These are phyloP conservation scores for Lutjanus campechanus DNA, from an alignment of 2,797 vertebrate species.

Conservation along the genomic window DNA sequence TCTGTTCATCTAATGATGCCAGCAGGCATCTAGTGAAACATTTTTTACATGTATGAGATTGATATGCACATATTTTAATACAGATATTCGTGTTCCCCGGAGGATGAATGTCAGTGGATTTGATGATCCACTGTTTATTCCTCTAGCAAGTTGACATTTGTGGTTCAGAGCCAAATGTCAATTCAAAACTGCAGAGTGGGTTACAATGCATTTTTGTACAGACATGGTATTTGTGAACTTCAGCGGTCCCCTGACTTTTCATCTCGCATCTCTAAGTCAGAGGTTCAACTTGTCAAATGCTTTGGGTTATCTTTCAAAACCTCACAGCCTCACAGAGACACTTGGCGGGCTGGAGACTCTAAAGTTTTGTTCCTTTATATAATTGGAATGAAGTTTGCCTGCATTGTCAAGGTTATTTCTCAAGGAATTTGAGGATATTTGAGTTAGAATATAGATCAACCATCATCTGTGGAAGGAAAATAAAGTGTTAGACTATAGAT, in stretches of 20 bases:
- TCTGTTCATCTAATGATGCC: background rate
- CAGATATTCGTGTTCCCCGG: background rate
- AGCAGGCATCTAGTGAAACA: background rate
- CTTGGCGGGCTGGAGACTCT: background rate
- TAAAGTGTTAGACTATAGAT: slow-evolving; percentile 1
- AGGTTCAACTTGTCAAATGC: slow-evolving; percentile 3
- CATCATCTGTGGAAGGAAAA: slow-evolving; percentile 7
- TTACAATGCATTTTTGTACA: background rate
- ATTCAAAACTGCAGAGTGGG: background rate
- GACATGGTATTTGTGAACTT: background rate
- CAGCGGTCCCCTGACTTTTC: background rate
- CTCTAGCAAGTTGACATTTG: background rate
- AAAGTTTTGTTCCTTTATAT: background rate
- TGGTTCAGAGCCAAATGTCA: background rate
- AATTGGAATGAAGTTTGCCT: background rate
- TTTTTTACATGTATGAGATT: background rate
- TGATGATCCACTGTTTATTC: no score
- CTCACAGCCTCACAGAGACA: background rate
- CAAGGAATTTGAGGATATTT: slow-evolving; percentile 8
- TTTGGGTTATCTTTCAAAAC: background rate
- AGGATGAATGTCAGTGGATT: no score
- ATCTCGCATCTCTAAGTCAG: background rate
- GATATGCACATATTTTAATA: background rate
- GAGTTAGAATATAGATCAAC: background rate
- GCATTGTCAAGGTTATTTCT: slow-evolving; percentile 4